Base-by-base conservation (phyloP, 2,797 vertebrate genomes). In the Erethizon dorsatum region DNA sequence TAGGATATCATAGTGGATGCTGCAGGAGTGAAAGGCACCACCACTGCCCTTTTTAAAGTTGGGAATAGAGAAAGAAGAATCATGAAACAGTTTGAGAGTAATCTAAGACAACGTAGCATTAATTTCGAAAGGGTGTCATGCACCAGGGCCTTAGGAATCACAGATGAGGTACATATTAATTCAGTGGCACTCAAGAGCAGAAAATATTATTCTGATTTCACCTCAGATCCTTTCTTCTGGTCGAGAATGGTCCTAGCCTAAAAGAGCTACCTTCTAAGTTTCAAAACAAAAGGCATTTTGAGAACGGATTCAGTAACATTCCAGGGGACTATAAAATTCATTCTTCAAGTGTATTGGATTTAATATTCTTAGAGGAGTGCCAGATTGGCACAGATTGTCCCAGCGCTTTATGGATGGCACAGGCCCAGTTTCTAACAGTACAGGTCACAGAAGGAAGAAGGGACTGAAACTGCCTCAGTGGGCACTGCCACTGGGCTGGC, bases 331-430 rank as follows among this genome's bases (percentile, higher is more conserved):
- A 33, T 1, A 59, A 24, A 54, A 63, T 80, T 91, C 45, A 61
- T 71, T 93, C n/a, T 88, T 91, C 28, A 47, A 82, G 15, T 2
- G 59, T 26, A 67, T 15, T 69, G 17, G 24, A 73, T 89, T 97
- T 96, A 89, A 86, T 94, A 69, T 94, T 95, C 95, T 78, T 57
- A 80, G 71, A 56, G 20, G 63, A 79, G 26, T 77, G 31, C 28
- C 45, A 33, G 57, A 45, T n/a, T 78, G 41, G 15, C 6, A 59
- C 41, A 56, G 20, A 52, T 41, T 63, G 2, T 5, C 22, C 24
- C n/a, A 67, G 57, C n/a, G 45, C 15, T 54, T n/a, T 83, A 4
- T 5, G 31, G 83, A n/a, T 13, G 73, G 17, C 9, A 20, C 4
- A 71, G 52, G 14, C 33, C 50, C 69, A 33, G 2, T 84, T 86